Base-by-base conservation (phyloP, 2,797 vertebrate species). In the Sebastiscus albofasciatus region DNA sequence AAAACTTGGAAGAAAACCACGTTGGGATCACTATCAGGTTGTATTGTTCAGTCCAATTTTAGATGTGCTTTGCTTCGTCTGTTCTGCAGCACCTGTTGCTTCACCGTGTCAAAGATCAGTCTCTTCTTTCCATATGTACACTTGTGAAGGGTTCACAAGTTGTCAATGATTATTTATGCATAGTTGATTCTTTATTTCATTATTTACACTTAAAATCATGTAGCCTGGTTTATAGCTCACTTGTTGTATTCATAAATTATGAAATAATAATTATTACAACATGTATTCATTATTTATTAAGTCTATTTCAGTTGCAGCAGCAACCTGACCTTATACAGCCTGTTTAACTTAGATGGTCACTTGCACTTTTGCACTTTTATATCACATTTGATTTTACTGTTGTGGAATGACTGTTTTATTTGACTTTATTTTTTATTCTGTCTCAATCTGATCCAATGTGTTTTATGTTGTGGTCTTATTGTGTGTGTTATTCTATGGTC, bases 41-140 rank as follows among this genome's bases (percentile, higher is more conserved):
- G 80, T 90, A 94, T 93, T 94, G 92, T 94, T 90, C 65, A 77
- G 77, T 92, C 90, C 92, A 89, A 87, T 92, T 94, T 91, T 95
- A 94, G 94, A 94, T 83, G 71, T 71, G 79, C 62, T 72, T 67
- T 74, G 77, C 62, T 72, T 67, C 70, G 68, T 80, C 84, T 80
- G 79, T 75, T 83, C 59, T 77, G 70, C 79, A 80, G 76, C 92
- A 95, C 89, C 91, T 94, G 92, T 93, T 81, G 83, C 86, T 76
- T 78, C 58, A 72, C 52, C n/a, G n/a, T 18, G 6, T 87, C 85
- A 84, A 65, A 87, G 66, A 81, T 83, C 49, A n/a, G 74, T 39
- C 76, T 67, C 71, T 42, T 62, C 62, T 65, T 66, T 83, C 72
- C 79, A 70, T 31, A 34, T 9, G 31, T 61, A 22, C 20, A 62